phyloP scores from a whole-genome alignment of 2,113 vertebrate species.

The Poicephalus gulielmi region DNA sequence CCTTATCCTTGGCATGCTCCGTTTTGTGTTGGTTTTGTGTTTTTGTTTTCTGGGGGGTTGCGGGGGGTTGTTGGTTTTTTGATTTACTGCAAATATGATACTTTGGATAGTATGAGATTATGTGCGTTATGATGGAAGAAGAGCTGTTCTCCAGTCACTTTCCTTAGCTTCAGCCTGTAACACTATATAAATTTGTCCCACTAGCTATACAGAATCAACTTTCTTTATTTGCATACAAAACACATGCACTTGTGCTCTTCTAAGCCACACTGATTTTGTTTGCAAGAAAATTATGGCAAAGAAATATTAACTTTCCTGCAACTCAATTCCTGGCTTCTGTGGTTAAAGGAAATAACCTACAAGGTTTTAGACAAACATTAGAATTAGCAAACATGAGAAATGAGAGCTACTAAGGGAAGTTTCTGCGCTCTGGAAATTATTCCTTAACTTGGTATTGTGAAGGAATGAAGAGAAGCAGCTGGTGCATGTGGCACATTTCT shows the following conservation, averaged over 20 bases:
- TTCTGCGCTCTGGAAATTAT: neutral
- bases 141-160: neutral
- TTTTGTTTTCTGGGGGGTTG: neutral
- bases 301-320: neutral
- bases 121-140: neutral
- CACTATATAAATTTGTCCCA: neutral
- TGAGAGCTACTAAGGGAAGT: neutral
- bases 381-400: neutral
- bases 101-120: neutral
- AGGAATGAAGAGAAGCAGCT: neutral
- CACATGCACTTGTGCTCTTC: neutral
- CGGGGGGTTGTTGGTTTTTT: neutral
- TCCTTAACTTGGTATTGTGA: neutral
- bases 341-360: neutral
- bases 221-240: neutral
- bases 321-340: neutral
- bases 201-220: neutral
- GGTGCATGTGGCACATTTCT: neutral
- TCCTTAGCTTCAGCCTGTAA: neutral
- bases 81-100: neutral
- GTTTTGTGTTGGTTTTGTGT: neutral
- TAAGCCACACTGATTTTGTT: neutral
- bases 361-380: neutral
- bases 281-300: neutral
- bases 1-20: neutral